Percentiles rank a stretch among this genome's conserved stretches.
Conservation (phyloP, 1,140 invertebrate genomes). For the Halictus rubicundus region DNA sequence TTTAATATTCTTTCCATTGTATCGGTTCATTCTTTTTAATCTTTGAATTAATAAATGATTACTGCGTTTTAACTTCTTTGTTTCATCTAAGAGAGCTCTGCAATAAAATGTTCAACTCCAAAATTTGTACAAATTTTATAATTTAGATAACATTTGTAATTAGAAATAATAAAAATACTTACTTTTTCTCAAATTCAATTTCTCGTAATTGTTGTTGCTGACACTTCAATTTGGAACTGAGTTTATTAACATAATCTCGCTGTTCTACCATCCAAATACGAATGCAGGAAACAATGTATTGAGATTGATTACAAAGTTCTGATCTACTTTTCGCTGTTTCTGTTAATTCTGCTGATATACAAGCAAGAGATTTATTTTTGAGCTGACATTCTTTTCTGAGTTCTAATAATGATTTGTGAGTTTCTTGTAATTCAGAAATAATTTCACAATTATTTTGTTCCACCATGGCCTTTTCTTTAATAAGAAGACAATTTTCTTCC, state of each 20-base stretch:
- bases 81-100: constrained; percentile 60
- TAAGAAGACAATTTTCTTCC: constrained; percentile 66
- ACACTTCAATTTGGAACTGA: constrained; percentile 63
- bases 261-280: constrained; percentile 72
- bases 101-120: constrained; percentile 39
- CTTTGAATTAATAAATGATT: constrained; percentile 61
- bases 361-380: constrained; percentile 68
- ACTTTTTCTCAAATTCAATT: constrained; percentile 71
- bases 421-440: constrained; percentile 65
- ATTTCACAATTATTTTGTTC: constrained; percentile 69
- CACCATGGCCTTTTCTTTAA: constrained; percentile 65
- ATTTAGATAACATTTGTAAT: neutral
- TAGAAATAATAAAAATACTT: constrained; percentile 27
- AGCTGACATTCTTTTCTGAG: constrained; percentile 68
- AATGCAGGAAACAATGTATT: constrained; percentile 68
- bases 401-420: constrained; percentile 68
- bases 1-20: constrained; percentile 43
- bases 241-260: constrained; percentile 53
- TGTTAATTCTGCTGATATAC: constrained; percentile 69
- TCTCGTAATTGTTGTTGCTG: constrained; percentile 67
- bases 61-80: constrained; percentile 56
- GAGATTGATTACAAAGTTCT: constrained; percentile 71
- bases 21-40: constrained; percentile 60
- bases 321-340: constrained; percentile 65
- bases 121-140: neutral